phyloP scores from a whole-genome alignment of 2,113 vertebrate genomes.

The Larimichthys polyactis region DNA sequence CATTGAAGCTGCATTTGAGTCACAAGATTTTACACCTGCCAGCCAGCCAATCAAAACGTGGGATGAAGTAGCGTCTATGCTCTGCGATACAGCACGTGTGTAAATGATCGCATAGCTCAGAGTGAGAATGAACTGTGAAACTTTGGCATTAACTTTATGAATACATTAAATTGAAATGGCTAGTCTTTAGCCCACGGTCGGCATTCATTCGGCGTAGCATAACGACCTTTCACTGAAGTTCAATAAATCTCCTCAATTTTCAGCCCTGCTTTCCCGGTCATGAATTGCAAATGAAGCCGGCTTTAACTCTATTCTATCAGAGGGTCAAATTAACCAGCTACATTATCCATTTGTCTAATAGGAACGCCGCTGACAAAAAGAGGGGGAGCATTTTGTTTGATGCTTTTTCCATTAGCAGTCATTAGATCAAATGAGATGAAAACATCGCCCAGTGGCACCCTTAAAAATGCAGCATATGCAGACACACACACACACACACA shows the following conservation, averaged over 20 bases:
- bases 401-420: constrained; percentile 80
- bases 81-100: background rate
- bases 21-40: background rate
- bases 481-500: constrained; percentile 23
- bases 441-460: constrained; percentile 53
- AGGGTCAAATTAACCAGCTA: constrained; percentile 73
- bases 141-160: constrained; percentile 71
- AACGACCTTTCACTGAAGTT: constrained; percentile 66
- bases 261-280: constrained; percentile 66
- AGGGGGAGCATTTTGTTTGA: constrained; percentile 66
- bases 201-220: constrained; percentile 39
- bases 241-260: constrained; percentile 71
- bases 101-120: constrained; percentile 3
- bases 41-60: background rate
- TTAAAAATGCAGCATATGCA: constrained; percentile 42
- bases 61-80: background rate
- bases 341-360: constrained; percentile 78
- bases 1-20: background rate
- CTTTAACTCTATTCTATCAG: constrained; percentile 65
- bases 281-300: constrained; percentile 82
- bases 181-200: constrained; percentile 60
- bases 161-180: constrained; percentile 66
- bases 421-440: constrained; percentile 78
- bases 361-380: constrained; percentile 51
- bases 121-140: constrained; percentile 54